phyloP scores from a whole-genome alignment of 2,797 vertebrate genomes.

The Rhabdophis nuchalis region DNA sequence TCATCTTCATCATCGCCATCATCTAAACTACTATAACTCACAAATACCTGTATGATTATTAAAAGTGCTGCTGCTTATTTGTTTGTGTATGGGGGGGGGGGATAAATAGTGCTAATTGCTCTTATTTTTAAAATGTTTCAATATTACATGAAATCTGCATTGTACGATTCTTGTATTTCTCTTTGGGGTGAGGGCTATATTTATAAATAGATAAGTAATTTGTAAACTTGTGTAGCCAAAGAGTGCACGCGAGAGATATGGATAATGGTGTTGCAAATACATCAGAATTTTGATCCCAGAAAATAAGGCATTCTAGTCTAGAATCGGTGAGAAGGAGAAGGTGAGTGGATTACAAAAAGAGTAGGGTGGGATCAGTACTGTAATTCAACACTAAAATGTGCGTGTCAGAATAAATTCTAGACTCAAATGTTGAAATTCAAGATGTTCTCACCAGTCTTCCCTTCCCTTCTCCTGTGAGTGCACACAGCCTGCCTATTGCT shows the following conservation, averaged over 20 bases:
- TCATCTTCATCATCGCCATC: background rate
- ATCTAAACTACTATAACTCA: background rate
- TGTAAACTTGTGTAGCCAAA: background rate
- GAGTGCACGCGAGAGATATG: background rate
- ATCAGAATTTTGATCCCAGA: background rate
- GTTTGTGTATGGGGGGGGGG: rapidly evolving
- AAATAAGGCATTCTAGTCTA: background rate
- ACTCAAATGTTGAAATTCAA: background rate
- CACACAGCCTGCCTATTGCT: background rate
- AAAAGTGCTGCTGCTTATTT: background rate
- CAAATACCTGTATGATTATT: background rate
- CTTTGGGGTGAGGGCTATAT: background rate
- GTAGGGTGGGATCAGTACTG: background rate
- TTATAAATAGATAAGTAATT: background rate
- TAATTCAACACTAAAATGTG: background rate
- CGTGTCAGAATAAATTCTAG: background rate
- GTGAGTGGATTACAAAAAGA: background rate
- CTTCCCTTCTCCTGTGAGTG: background rate
- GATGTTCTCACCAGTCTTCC: background rate
- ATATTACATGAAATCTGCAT: background rate
- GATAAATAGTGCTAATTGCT: background rate
- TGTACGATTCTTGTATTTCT: background rate
- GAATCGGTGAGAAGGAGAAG: background rate
- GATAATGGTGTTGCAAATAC: background rate
- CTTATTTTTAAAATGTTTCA: background rate